These are phyloP conservation scores for Bombus waltoni DNA, from an alignment of 1,140 invertebrate species.

Conservation along the genomic window DNA sequence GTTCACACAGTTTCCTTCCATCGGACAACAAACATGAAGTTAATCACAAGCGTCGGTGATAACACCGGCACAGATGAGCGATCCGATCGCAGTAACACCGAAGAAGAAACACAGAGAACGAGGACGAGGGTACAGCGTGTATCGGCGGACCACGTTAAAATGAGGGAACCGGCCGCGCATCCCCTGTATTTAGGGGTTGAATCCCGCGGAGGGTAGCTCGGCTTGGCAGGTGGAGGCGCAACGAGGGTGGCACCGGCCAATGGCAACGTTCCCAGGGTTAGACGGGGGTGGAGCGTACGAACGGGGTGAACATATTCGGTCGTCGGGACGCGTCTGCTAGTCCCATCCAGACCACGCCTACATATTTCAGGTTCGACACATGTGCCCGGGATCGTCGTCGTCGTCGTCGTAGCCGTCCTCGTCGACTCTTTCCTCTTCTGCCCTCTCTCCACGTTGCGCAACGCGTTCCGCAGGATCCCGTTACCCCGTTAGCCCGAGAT, in stretches of 20 bases:
- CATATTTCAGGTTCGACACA: conserved; percentile 84
- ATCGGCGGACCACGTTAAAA: conserved; percentile 76
- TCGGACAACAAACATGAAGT: background rate
- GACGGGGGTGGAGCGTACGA: conserved; percentile 80
- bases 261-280: conserved; percentile 71
- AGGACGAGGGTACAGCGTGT: conserved; percentile 55
- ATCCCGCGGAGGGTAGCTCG: conserved; percentile 69
- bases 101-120: conserved; percentile 44
- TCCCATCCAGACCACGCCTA: conserved; percentile 81
- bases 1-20: conserved; percentile 20
- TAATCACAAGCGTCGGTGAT: background rate
- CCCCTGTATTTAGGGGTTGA: conserved; percentile 78
- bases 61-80: conserved; percentile 22
- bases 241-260: conserved; percentile 74
- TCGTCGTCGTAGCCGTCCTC: conserved; percentile 46
- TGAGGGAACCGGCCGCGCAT: conserved; percentile 75
- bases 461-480: conserved; percentile 59
- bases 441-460: conserved; percentile 58
- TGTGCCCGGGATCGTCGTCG: conserved; percentile 74
- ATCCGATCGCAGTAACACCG: conserved; percentile 39
- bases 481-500: conserved; percentile 21
- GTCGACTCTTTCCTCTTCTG: conserved; percentile 33
- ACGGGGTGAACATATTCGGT: conserved; percentile 82
- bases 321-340: conserved; percentile 81
- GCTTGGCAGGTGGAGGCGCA: conserved; percentile 71